Base-by-base conservation (phyloP, 2,797 vertebrate species). In the Garrulus glandarius region DNA sequence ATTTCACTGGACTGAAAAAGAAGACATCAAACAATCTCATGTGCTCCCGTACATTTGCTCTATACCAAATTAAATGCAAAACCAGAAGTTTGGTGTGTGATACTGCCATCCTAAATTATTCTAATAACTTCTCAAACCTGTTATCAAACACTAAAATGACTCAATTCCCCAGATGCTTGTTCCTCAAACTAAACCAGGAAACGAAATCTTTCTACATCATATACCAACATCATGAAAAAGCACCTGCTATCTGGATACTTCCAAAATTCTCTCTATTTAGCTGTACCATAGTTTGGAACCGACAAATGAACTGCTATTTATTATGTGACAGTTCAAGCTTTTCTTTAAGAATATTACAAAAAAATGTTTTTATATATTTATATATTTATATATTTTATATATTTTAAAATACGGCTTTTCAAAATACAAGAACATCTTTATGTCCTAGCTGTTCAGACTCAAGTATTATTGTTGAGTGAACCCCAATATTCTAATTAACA, bases 1-100 rank as follows among this genome's bases (percentile, higher is more conserved):
- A 99, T 99, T 98, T 99, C 99, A 43, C 97, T 99, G 70, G 99
- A 99, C 99, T 99, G 96, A 12, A 98, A 96, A 76, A 95, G 86
- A 95, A 39, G 53, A 84, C 15, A 50, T 37, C 30, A 80, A 69
- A 67, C 41, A 46, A 81, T 27, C 22, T 53, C 16, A 86, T 7
- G 9, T 3, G 6, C 15, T 88, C n/a, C 37, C 17, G 15, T 10
- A 30, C 21, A 34, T 70, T 82, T 76, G 14, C 21, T 61, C 10
- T 80, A 36, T 32, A 84, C 20, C 44, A 77, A 72, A 79, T 55
- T 19, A 90, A 71, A 75, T 50, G 29, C 41, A 94, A 84, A 75
- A 60, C 18, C 2, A 18, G 3, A 93, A 68, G 36, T 64, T 84
- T 4, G 10, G 0, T 19, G 17, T 3, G 4, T 43, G 34, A 39